Percentiles rank a stretch among this genome's conserved stretches.
Conservation (phyloP, 2,888 invertebrate species). For the Rhagonycha lutea region DNA sequence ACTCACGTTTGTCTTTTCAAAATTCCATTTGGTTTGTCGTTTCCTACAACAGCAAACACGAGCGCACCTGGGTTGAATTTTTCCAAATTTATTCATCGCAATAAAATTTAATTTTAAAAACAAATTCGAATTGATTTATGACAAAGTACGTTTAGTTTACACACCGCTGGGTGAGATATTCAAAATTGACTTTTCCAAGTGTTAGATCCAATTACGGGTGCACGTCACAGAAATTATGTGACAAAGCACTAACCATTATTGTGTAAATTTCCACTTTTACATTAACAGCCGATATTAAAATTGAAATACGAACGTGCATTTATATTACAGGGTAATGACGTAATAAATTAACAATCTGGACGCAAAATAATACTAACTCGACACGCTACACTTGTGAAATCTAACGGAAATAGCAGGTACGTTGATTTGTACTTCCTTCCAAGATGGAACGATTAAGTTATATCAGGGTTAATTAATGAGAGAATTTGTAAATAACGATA, state of each 20-base stretch:
- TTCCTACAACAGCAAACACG: background rate
- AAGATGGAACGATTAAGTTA: constrained; percentile 15
- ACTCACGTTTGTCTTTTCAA: background rate
- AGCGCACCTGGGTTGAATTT: background rate
- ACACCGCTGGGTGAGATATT: constrained; percentile 18
- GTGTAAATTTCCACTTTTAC: constrained; percentile 14
- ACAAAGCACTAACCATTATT: constrained; percentile 25
- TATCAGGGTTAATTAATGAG: constrained; percentile 8
- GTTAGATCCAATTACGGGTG: constrained; percentile 22
- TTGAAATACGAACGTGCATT: constrained; percentile 24
- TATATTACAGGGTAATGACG: constrained; percentile 18
- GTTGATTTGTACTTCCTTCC: constrained; percentile 15
- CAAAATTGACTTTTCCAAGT: constrained; percentile 29
- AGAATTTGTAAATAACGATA: constrained; percentile 5
- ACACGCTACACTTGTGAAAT: background rate
- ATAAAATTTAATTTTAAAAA: background rate
- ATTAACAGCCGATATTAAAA: constrained; percentile 24
- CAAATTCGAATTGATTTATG: constrained; percentile 25
- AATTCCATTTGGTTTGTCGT: background rate
- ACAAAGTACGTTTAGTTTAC: constrained; percentile 29
- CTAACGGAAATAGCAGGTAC: constrained; percentile 11
- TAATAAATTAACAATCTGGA: constrained; percentile 10
- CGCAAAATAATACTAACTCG: background rate
- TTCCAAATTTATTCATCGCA: background rate
- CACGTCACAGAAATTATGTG: constrained; percentile 17